Percentiles rank a stretch among this genome's conserved stretches.
Conservation (phyloP, 2,113 vertebrate species). For the Alethe castanea region DNA sequence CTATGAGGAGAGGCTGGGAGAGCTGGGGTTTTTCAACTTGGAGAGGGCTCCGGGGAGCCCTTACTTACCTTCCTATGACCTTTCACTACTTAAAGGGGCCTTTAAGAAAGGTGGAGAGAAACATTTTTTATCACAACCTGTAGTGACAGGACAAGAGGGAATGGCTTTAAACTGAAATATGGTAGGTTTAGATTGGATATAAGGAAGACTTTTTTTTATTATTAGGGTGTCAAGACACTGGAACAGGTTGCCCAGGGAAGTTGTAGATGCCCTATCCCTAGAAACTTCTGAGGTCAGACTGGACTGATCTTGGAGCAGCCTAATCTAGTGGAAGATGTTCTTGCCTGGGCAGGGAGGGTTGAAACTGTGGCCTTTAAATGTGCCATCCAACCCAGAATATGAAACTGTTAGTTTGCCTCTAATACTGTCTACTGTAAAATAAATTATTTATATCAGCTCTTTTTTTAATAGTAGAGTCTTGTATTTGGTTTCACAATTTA, state of each 20-base stretch:
- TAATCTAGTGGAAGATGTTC: neutral
- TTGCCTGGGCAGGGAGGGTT: neutral
- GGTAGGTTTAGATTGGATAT: neutral
- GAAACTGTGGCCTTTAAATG: neutral
- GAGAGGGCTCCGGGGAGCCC: rapidly evolving
- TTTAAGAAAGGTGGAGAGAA: neutral
- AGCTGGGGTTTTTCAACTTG: neutral
- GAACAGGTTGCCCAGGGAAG: neutral
- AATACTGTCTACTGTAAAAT: neutral
- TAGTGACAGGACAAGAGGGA: neutral
- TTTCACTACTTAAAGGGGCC: neutral
- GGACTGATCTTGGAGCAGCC: neutral
- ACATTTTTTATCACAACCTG: rapidly evolving
- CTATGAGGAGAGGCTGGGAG: neutral
- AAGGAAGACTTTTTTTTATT: neutral
- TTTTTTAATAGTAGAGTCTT: neutral
- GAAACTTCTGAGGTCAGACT: neutral
- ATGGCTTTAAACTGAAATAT: neutral
- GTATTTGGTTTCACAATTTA: neutral
- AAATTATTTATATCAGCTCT: neutral
- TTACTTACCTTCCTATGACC: neutral
- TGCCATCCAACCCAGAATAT: neutral
- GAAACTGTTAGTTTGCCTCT: neutral
- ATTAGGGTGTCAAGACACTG: neutral
- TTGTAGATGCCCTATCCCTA: neutral